Percentiles rank a stretch among this genome's conserved stretches.
These are phyloP conservation scores for Pammene fasciana DNA, from an alignment of 2,888 invertebrate genomes.

Conservation along the genomic window DNA sequence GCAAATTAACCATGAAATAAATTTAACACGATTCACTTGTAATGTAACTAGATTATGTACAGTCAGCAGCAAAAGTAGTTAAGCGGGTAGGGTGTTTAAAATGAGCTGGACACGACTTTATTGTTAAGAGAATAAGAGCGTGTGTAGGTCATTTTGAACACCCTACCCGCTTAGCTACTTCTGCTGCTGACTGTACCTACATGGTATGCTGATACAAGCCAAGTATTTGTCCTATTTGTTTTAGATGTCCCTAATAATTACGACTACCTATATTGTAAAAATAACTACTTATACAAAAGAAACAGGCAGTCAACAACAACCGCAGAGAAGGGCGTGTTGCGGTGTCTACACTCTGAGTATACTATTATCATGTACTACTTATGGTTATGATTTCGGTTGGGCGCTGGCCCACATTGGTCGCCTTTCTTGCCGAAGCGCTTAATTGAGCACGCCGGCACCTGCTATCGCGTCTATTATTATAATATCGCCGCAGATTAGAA, in stretches of 20 bases:
- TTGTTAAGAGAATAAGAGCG: too few relatives aligned
- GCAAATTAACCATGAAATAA: too few relatives aligned
- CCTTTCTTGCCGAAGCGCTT: constrained; percentile 60
- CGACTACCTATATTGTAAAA: neutral
- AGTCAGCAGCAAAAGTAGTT: too few relatives aligned
- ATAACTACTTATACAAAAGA: neutral
- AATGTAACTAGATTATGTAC: neutral
- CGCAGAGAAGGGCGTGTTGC: constrained; percentile 41
- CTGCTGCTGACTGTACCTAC: too few relatives aligned
- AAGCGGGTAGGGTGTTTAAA: too few relatives aligned
- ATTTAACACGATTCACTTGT: too few relatives aligned
- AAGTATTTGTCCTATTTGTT: too few relatives aligned
- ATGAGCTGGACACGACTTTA: too few relatives aligned
- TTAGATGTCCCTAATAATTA: neutral
- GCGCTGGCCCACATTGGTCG: constrained; percentile 58
- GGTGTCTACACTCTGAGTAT: constrained; percentile 28
- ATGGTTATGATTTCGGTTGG: constrained; percentile 58
- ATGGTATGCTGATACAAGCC: neutral
- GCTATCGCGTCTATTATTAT: constrained; percentile 68
- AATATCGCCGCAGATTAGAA: constrained; percentile 73
- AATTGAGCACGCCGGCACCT: constrained; percentile 70
- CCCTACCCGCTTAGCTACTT: too few relatives aligned
- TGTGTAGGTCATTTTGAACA: too few relatives aligned
- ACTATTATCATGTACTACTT: constrained; percentile 42
- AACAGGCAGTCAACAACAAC: constrained; percentile 30